Evolutionary conservation across 2,113 vertebrate species (phyloP).

Genomic region (Euleptes europaea): DNA sequence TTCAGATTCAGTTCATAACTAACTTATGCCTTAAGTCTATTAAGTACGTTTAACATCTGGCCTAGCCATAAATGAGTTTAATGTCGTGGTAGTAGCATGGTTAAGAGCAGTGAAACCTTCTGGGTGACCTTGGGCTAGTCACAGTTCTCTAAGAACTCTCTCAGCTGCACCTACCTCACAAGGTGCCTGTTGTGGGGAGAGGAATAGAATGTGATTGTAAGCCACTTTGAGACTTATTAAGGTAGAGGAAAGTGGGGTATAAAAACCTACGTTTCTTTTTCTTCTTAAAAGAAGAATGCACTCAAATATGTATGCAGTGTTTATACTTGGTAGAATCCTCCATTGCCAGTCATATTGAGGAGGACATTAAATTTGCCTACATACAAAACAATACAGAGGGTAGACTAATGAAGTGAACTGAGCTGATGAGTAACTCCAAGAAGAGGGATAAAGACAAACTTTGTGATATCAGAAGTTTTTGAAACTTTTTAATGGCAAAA

Average conservation of each 20-base stretch:
- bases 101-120: no score
- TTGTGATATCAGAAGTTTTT: not conserved
- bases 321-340: not conserved
- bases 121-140: no score
- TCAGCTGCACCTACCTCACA: no score
- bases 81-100: no score
- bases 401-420: not conserved
- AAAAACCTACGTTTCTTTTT: no score
- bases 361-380: not conserved
- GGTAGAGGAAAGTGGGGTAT: no score
- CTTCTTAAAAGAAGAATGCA: not conserved
- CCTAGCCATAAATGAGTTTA: no score
- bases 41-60: not conserved
- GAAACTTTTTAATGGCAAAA: not conserved
- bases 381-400: not conserved
- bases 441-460: not conserved
- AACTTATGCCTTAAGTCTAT: not conserved
- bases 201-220: no score
- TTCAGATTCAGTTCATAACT: no score
- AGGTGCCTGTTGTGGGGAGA: no score
- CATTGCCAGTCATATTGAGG: not conserved
- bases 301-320: not conserved
- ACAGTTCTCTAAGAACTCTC: no score
- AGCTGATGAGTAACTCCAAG: not conserved
- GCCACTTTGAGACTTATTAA: no score